Conservation (phyloP, 2,888 invertebrate genomes). For the Sinohyriopsis cumingii region DNA sequence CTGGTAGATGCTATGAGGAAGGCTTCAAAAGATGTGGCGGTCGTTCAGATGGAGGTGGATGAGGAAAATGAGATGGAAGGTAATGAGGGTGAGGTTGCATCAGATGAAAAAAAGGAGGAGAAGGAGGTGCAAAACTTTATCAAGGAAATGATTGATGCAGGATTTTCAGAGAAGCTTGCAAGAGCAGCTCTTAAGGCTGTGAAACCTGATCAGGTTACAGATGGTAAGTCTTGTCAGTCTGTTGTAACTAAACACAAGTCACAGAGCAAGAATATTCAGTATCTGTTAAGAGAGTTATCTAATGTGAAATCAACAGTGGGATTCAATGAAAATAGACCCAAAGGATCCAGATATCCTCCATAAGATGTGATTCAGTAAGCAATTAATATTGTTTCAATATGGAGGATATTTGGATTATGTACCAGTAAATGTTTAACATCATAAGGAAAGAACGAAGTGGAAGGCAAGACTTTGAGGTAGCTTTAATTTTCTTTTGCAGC, state of each 20-base stretch:
- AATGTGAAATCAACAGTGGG: too few species aligned
- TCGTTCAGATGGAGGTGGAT: constrained; percentile 16
- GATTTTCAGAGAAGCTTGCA: constrained; percentile 36
- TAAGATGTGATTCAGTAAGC: too few species aligned
- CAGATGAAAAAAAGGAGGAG: constrained; percentile 1
- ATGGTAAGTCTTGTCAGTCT: constrained; percentile 20
- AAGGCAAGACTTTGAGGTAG: too few species aligned
- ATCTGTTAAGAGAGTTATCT: too few species aligned
- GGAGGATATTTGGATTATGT: too few species aligned
- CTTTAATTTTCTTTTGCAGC: too few species aligned
- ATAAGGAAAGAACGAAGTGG: too few species aligned
- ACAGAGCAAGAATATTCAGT: too few species aligned
- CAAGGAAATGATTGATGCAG: constrained; percentile 30
- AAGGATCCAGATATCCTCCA: too few species aligned
- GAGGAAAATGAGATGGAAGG: constrained; percentile 5
- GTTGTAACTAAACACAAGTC: background rate
- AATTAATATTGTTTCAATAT: too few species aligned
- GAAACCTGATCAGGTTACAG: constrained; percentile 26
- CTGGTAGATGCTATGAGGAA: constrained; percentile 37
- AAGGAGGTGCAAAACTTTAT: constrained; percentile 27
- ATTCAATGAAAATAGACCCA: too few species aligned
- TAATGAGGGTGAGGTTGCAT: constrained; percentile 5
- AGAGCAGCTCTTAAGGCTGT: constrained; percentile 27
- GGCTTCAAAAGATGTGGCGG: constrained; percentile 23
- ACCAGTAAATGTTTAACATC: too few species aligned